A percentile compares a stretch with the other conserved stretches of the same genome.
phyloP scores from a whole-genome alignment of 2,113 vertebrate species.

The Plotosus lineatus region DNA sequence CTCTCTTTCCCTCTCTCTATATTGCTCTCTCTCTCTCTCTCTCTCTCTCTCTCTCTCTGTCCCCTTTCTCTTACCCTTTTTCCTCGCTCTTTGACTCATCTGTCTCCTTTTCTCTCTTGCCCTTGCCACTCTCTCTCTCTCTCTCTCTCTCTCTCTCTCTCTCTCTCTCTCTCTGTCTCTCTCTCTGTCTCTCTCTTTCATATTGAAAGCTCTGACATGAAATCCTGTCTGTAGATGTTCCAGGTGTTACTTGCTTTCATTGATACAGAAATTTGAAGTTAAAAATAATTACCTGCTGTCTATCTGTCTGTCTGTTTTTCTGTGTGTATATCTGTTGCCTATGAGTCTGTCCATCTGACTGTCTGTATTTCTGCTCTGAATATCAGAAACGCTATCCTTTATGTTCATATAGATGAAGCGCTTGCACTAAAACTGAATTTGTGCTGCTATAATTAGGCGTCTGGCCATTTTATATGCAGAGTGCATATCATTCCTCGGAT shows the following conservation, averaged over 20 bases:
- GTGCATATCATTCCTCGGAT: background rate
- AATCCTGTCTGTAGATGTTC: background rate
- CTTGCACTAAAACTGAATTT: background rate
- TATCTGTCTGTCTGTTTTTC: background rate
- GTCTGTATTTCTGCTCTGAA: background rate
- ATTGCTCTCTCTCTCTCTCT: background rate
- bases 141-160: slow-evolving; percentile 9
- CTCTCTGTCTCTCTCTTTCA: slow-evolving; percentile 9
- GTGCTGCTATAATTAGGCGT: background rate
- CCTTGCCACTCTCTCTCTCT: background rate
- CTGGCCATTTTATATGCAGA: background rate
- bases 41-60: slow-evolving; percentile 8
- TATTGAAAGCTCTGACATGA: background rate
- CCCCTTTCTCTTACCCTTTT: no score
- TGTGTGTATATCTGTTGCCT: background rate
- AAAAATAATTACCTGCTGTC: background rate
- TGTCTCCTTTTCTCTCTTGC: background rate
- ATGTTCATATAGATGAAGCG: background rate
- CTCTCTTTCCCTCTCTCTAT: slow-evolving; percentile 1
- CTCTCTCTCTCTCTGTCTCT: background rate
- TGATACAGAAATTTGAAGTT: background rate
- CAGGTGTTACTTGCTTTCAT: background rate
- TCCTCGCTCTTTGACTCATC: slow-evolving; percentile 8
- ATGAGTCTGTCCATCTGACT: background rate
- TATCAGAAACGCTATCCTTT: background rate